Evolutionary conservation across 1,140 invertebrate genomes (phyloP), one percentile per base, ranked within the genome.

Genomic region (Orius insidiosus): DNA sequence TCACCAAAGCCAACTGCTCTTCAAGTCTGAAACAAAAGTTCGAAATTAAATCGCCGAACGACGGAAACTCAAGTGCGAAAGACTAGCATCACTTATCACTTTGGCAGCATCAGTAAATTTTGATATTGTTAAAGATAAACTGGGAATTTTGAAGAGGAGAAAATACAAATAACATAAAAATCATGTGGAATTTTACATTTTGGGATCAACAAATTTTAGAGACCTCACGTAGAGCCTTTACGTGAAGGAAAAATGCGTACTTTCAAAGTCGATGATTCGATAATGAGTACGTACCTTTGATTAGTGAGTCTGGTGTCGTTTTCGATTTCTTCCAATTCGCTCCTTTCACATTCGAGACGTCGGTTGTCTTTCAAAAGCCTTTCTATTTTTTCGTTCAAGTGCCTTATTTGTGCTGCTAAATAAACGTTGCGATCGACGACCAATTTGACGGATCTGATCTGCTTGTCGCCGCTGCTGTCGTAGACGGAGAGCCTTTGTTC

Each of bases 251-350:
- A 24, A 24, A n/a, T n/a, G n/a, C n/a, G n/a, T n/a, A n/a, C n/a
- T n/a, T n/a, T n/a, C n/a, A n/a, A n/a, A n/a, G n/a, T 24, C 7
- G 7, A 24, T 4, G 24, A 24, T 24, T 4, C n/a, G 24, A 40
- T 24, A 24, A 37, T 35, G 6, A 2, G 15, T n/a, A 56, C 55
- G 57, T 53, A 66, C 64, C 63, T 61, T 55, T 66, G 64, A 39
- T 58, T 64, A 48, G 58, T 53, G 10, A 64, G 57, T 30, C 65
- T 50, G 18, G 61, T 60, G 52, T 67, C 64, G 43, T 67, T 67
- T 50, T 66, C 65, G 2, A 63, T 61, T 48, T 67, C 65, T 49
- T 67, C 64, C 10, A 65, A 53, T 51, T 66, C 64, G 33, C 60
- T 58, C 41, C 59, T 58, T 46, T 66, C 62, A 33, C 66, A 63